A percentile compares a stretch with the other conserved stretches of the same genome.
Conservation (phyloP, 53 echinoderm and acorn worm genomes). For the Glandiceps talaboti region DNA sequence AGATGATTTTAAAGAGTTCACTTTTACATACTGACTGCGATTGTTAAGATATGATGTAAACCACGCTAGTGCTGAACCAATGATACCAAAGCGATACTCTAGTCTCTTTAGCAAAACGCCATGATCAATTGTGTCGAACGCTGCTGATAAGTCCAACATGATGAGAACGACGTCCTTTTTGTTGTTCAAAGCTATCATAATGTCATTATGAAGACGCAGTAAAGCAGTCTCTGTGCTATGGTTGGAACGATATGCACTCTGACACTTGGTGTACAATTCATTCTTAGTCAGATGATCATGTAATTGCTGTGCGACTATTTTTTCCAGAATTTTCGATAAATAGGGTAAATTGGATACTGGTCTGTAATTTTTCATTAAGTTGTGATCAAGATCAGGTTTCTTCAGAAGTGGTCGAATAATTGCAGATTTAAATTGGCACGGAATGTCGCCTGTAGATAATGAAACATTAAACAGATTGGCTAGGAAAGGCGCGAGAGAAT, state of each 20-base stretch:
- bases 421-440: neutral
- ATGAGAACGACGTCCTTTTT: neutral
- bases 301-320: neutral
- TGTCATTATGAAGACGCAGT: neutral
- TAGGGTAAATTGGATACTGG: neutral
- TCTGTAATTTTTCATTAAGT: neutral
- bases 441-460: neutral
- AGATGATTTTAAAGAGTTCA: no score
- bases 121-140: no score
- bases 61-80: no score
- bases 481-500: neutral
- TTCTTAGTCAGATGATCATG: neutral
- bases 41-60: no score
- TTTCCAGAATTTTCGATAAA: neutral
- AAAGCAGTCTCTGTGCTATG: neutral
- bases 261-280: neutral
- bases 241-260: no score
- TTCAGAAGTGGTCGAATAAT: neutral
- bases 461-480: neutral
- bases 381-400: neutral
- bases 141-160: no score
- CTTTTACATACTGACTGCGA: no score
- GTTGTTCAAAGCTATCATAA: no score
- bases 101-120: no score
- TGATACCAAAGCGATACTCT: no score